Percentiles rank a stretch among this genome's conserved stretches.
Conservation (phyloP, 1,140 invertebrate genomes). For the Wiebesia pumilae region DNA sequence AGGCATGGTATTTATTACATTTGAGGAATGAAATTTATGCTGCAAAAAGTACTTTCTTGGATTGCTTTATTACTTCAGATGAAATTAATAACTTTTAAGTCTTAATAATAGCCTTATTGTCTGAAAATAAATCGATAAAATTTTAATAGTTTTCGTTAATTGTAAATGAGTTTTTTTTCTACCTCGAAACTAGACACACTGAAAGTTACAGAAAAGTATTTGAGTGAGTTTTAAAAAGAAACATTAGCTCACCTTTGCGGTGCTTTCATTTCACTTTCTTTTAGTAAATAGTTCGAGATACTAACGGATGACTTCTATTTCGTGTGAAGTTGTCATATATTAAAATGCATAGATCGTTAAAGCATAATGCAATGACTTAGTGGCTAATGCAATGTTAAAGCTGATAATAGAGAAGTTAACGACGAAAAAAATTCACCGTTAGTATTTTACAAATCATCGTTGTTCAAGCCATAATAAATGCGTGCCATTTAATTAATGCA, state of each 20-base stretch:
- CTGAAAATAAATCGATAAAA: background rate
- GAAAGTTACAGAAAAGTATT: background rate
- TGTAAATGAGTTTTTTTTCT: background rate
- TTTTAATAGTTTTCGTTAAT: background rate
- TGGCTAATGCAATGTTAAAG: conserved; percentile 35
- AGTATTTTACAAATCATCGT: conserved; percentile 36
- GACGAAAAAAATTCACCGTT: conserved; percentile 27
- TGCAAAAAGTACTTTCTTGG: background rate
- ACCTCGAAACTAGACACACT: background rate
- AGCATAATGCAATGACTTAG: background rate
- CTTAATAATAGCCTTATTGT: too few species aligned
- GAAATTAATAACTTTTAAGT: background rate
- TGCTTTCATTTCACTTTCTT: background rate
- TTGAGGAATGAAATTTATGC: background rate
- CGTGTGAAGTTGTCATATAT: background rate
- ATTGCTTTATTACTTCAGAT: background rate
- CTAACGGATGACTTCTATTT: conserved; percentile 25
- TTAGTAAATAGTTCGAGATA: conserved; percentile 21
- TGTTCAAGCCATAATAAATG: conserved; percentile 42
- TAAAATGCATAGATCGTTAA: conserved; percentile 10
- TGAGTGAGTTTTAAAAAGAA: background rate
- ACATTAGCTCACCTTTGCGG: background rate
- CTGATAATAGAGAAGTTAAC: conserved; percentile 22
- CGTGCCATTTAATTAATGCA: conserved; percentile 50
- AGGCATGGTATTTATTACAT: background rate